A percentile compares a stretch with the other conserved stretches of the same genome.
phyloP scores from a whole-genome alignment of 2,888 invertebrate species.

The Acheta domesticus region DNA sequence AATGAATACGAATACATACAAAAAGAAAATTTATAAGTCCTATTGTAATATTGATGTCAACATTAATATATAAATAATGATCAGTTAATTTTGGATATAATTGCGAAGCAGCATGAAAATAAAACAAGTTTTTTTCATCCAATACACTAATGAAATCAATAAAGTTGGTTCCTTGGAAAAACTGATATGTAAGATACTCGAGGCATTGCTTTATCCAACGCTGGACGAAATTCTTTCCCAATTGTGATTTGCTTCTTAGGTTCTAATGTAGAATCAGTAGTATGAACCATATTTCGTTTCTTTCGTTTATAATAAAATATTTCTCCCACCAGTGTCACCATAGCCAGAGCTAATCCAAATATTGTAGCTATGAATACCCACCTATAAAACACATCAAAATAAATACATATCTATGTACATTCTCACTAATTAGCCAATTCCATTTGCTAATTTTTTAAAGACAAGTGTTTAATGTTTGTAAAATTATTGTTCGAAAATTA shows the following conservation, averaged over 20 bases:
- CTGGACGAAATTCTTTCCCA: slow-evolving; percentile 48
- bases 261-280: slow-evolving; percentile 33
- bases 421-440: too few relatives aligned
- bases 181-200: slow-evolving; percentile 49
- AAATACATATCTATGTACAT: too few relatives aligned
- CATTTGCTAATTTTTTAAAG: too few relatives aligned
- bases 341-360: slow-evolving; percentile 77
- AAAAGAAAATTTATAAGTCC: too few relatives aligned
- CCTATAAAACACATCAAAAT: slow-evolving; percentile 51
- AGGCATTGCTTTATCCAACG: slow-evolving; percentile 41
- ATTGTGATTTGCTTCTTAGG: slow-evolving; percentile 48
- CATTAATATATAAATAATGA: too few relatives aligned
- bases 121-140: too few relatives aligned
- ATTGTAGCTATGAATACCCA: slow-evolving; percentile 89
- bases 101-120: too few relatives aligned
- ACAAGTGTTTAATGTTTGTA: too few relatives aligned
- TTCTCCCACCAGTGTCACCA: slow-evolving; percentile 78
- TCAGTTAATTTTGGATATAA: too few relatives aligned
- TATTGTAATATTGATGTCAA: too few relatives aligned
- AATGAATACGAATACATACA: too few relatives aligned
- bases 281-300: slow-evolving; percentile 41
- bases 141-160: slow-evolving; percentile 24
- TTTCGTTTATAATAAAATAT: slow-evolving; percentile 64
- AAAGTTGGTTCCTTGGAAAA: slow-evolving; percentile 43
- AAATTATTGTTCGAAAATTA: too few relatives aligned